Evolutionary conservation across 2,797 vertebrate genomes (phyloP).

Genomic region (Psittacula echo): DNA sequence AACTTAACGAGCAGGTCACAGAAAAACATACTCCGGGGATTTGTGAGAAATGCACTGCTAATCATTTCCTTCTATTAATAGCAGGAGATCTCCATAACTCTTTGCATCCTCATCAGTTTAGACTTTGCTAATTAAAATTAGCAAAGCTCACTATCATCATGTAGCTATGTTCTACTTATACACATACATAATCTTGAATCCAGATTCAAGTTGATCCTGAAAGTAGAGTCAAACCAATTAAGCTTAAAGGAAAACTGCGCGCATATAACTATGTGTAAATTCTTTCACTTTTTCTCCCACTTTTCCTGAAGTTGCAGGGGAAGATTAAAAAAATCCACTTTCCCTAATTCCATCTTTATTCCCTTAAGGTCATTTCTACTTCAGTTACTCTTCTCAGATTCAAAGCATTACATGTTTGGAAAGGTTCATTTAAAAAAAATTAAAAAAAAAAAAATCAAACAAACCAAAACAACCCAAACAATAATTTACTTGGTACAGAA

Average conservation of each 20-base stretch:
- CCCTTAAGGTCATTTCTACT: neutral
- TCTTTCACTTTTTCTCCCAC: neutral
- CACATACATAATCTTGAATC: neutral
- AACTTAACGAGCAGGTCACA: slow-evolving; percentile 6
- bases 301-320: neutral
- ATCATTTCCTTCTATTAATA: slow-evolving; percentile 25
- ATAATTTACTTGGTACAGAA: neutral
- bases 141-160: neutral
- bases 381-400: neutral
- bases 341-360: neutral
- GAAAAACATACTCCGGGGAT: slow-evolving; percentile 19
- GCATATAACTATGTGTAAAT: neutral
- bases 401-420: neutral
- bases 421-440: neutral
- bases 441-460: neutral
- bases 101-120: neutral
- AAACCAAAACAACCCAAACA: neutral
- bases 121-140: slow-evolving; percentile 33
- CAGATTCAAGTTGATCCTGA: neutral
- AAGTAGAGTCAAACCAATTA: neutral
- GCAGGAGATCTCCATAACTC: neutral
- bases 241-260: neutral
- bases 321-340: neutral
- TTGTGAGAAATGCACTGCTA: neutral
- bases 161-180: neutral